Evolutionary conservation across 2,113 vertebrate species (phyloP).

Genomic region (Erinaceus europaeus): DNA sequence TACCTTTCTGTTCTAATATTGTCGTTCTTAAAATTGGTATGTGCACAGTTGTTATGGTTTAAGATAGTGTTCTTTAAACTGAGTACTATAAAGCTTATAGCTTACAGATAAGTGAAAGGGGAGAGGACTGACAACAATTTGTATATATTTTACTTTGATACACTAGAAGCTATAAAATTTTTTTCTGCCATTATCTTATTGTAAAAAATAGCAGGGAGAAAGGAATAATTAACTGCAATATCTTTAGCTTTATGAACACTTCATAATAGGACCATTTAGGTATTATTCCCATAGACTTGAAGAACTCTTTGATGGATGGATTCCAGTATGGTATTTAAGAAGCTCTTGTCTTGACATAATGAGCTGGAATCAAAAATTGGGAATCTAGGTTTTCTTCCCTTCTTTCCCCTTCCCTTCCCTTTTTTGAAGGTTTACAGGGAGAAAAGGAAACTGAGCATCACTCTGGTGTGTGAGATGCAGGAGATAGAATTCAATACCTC

Average conservation of each 20-base stretch:
- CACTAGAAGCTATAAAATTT: neutral
- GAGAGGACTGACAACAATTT: neutral
- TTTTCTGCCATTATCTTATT: neutral
- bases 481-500: too few relatives aligned
- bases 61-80: neutral
- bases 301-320: neutral
- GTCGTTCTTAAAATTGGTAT: neutral
- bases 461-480: too few relatives aligned
- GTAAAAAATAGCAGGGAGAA: neutral
- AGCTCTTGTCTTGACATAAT: rapidly evolving
- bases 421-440: rapidly evolving
- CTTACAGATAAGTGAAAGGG: neutral
- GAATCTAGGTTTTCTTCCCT: too few relatives aligned
- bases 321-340: rapidly evolving
- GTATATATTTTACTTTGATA: neutral
- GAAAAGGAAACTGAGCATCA: too few relatives aligned
- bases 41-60: neutral
- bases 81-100: neutral
- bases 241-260: neutral
- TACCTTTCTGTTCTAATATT: neutral
- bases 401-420: too few relatives aligned
- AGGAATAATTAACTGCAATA: neutral
- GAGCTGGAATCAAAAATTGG: neutral
- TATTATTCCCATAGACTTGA: neutral
- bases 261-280: neutral